These are phyloP conservation scores for Mantis religiosa DNA, from an alignment of 2,888 invertebrate species.

Conservation along the genomic window DNA sequence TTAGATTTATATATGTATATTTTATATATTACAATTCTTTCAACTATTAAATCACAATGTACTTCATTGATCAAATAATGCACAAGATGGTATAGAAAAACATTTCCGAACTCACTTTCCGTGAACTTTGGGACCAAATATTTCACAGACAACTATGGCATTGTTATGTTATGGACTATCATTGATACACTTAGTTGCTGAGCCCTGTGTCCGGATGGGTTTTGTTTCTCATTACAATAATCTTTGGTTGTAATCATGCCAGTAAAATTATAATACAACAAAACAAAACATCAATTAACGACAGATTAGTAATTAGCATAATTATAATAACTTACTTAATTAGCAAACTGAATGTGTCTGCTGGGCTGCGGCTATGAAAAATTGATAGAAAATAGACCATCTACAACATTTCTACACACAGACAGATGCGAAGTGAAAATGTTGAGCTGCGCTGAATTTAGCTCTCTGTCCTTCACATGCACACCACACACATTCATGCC, in stretches of 20 bases:
- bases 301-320: background rate
- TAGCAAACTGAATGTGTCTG: constrained; percentile 8
- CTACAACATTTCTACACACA: constrained; percentile 29
- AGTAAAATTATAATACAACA: constrained; percentile 21
- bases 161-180: constrained; percentile 6
- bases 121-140: background rate
- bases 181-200: constrained; percentile 8
- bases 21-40: constrained; percentile 2
- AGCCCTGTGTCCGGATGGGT: constrained; percentile 26
- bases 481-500: background rate
- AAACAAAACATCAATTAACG: constrained; percentile 27
- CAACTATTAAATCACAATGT: constrained; percentile 1
- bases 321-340: constrained; percentile 22
- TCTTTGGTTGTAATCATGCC: constrained; percentile 28
- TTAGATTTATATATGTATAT: constrained; percentile 1
- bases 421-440: constrained; percentile 22
- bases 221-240: constrained; percentile 22
- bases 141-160: constrained; percentile 22
- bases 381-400: constrained; percentile 28
- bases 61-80: background rate
- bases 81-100: background rate
- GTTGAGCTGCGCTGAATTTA: background rate
- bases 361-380: constrained; percentile 20
- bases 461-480: background rate
- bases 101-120: background rate